A percentile compares a stretch with the other conserved stretches of the same genome.
Evolutionary conservation across 2,797 vertebrate species (phyloP).

Genomic region (Esox lucius): DNA sequence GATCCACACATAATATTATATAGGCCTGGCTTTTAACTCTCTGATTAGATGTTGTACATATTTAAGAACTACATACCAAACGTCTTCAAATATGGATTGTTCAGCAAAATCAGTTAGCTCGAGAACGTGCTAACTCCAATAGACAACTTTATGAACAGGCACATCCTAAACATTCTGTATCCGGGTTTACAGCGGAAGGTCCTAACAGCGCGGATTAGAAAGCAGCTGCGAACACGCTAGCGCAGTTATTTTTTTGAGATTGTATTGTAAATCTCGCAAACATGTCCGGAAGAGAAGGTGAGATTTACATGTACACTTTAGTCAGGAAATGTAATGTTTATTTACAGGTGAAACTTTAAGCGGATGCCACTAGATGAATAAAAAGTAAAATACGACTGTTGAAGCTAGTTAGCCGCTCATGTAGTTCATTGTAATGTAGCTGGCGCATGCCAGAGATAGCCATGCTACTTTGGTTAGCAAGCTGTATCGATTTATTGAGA

Average conservation of each 20-base stretch:
- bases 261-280: background rate
- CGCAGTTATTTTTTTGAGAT: background rate
- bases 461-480: background rate
- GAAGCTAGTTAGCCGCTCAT: background rate
- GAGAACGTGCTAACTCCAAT: background rate
- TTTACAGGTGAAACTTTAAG: background rate
- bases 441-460: background rate
- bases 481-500: background rate
- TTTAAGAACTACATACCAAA: conserved; percentile 28
- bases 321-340: background rate
- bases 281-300: conserved; percentile 82
- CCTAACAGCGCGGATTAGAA: conserved; percentile 49
- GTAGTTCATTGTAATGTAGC: background rate
- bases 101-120: conserved; percentile 2
- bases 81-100: background rate
- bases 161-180: conserved; percentile 25
- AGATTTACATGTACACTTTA: conserved; percentile 7
- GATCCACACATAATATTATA: background rate
- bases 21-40: background rate
- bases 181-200: conserved; percentile 55
- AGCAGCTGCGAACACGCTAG: background rate
- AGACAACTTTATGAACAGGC: conserved; percentile 45
- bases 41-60: background rate
- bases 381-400: background rate
- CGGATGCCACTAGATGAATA: background rate